Evolutionary conservation across 1,140 invertebrate species (phyloP).

Genomic region (Rhynchophorus ferrugineus): DNA sequence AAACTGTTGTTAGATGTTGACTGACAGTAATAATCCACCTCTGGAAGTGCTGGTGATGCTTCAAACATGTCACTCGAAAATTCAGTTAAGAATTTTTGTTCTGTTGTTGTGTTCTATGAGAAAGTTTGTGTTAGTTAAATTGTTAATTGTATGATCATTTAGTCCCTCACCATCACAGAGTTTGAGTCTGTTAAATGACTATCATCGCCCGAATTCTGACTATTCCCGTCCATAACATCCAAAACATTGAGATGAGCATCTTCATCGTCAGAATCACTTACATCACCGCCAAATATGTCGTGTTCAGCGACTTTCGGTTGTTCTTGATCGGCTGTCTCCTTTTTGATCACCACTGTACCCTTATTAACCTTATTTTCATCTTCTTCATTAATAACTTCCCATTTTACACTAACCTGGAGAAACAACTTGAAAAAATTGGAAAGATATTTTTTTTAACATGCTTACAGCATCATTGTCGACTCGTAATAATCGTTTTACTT

Average conservation of each 20-base stretch:
- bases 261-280: slow-evolving; percentile 77
- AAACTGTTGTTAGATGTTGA: slow-evolving; percentile 31
- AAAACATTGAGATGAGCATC: slow-evolving; percentile 62
- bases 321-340: slow-evolving; percentile 46
- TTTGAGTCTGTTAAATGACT: slow-evolving; percentile 68
- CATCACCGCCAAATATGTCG: slow-evolving; percentile 82
- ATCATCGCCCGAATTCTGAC: slow-evolving; percentile 65
- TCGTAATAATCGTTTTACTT: slow-evolving; percentile 82
- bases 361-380: slow-evolving; percentile 61
- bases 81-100: slow-evolving; percentile 37
- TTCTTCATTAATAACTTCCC: slow-evolving; percentile 90
- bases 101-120: slow-evolving; percentile 30
- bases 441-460: too few relatives aligned
- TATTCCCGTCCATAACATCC: slow-evolving; percentile 69
- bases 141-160: neutral
- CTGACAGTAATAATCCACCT: slow-evolving; percentile 37
- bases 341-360: slow-evolving; percentile 48
- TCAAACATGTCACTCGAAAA: slow-evolving; percentile 40
- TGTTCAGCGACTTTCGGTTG: slow-evolving; percentile 51
- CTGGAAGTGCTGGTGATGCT: slow-evolving; percentile 31
- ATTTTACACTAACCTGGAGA: slow-evolving; percentile 59
- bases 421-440: too few relatives aligned
- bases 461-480: slow-evolving; percentile 86
- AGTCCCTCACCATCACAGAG: slow-evolving; percentile 46
- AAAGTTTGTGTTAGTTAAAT: neutral